These are phyloP conservation scores for Bolinopsis microptera DNA, from an alignment of 37 sponge, comb jelly and placozoan genomes.

Conservation along the genomic window DNA sequence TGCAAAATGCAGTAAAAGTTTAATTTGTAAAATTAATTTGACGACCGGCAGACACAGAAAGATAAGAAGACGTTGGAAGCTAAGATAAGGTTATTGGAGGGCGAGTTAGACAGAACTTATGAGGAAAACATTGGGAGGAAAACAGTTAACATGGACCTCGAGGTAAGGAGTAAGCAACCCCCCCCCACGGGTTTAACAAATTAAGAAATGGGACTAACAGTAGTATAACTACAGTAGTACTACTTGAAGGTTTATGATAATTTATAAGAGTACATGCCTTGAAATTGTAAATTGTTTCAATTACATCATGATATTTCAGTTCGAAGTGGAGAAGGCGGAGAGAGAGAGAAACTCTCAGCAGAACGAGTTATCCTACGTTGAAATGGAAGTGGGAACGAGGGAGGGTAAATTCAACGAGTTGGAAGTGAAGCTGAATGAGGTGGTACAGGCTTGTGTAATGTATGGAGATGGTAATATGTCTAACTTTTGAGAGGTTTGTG, in stretches of 20 bases:
- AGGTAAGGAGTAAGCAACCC: no score
- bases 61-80: neutral
- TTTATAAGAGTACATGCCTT: no score
- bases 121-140: neutral
- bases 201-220: no score
- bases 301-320: constrained; percentile 20
- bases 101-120: neutral
- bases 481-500: neutral
- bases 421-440: neutral
- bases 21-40: no score
- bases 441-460: neutral
- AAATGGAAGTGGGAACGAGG: neutral
- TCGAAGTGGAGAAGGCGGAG: neutral
- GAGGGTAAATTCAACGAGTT: neutral
- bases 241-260: no score
- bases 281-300: no score
- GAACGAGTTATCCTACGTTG: constrained; percentile 18
- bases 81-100: neutral
- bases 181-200: no score
- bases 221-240: no score
- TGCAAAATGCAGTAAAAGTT: no score
- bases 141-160: neutral
- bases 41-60: constrained; percentile 38
- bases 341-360: constrained; percentile 19
- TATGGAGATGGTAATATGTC: no score